Percentiles rank a stretch among this genome's conserved stretches.
phyloP scores from a whole-genome alignment of 2,113 vertebrate genomes.

The Genyomyrus donnyi region DNA sequence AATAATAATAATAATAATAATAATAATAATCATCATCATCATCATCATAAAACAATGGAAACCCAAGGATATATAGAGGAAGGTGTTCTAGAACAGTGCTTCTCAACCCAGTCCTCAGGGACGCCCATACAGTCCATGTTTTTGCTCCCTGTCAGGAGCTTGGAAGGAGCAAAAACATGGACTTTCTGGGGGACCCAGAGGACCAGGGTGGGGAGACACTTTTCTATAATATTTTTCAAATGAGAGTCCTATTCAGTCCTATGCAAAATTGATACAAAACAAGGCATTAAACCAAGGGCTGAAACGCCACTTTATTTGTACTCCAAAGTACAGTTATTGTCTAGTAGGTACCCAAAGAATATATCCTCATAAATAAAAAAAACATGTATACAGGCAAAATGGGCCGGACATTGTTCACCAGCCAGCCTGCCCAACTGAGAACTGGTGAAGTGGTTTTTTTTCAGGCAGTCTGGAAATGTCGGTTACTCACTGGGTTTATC shows the following conservation, averaged over 20 bases:
- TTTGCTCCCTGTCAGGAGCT: neutral
- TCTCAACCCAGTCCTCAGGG: neutral
- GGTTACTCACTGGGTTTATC: constrained; percentile 55
- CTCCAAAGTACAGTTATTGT: neutral
- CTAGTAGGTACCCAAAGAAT: neutral
- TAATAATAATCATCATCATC: too few relatives aligned
- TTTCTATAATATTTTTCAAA: neutral
- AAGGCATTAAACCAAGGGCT: neutral
- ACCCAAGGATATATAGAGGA: neutral
- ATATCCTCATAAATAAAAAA: constrained; percentile 21
- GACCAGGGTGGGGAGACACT: neutral
- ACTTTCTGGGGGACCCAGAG: neutral
- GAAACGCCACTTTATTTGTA: neutral
- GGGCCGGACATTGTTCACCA: constrained; percentile 42
- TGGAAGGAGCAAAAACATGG: neutral
- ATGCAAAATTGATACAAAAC: neutral
- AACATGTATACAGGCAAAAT: constrained; percentile 23
- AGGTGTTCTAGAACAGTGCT: neutral
- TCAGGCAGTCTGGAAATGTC: constrained; percentile 43
- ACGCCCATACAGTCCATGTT: neutral
- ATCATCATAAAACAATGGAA: neutral
- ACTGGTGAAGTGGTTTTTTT: constrained; percentile 43
- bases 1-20: too few relatives aligned
- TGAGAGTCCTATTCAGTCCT: neutral
- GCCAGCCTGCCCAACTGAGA: constrained; percentile 38